Percentiles rank a stretch among this genome's conserved stretches.
Conservation (phyloP, 2,113 vertebrate species). For the Rhegmatorhina hoffmannsi region DNA sequence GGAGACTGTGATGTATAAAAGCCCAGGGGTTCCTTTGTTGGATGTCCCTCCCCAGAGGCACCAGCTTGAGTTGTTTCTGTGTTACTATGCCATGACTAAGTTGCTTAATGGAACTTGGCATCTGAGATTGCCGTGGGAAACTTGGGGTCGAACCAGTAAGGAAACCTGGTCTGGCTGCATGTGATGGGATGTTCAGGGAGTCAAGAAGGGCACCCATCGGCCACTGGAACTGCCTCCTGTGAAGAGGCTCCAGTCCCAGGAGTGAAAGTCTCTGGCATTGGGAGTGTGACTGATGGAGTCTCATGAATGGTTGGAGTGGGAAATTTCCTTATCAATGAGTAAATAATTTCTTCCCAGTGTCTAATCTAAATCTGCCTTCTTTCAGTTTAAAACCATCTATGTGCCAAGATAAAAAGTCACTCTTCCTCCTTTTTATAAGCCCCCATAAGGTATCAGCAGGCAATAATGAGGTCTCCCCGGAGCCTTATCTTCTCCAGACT, state of each 20-base stretch:
- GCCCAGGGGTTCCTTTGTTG: background rate
- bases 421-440: background rate
- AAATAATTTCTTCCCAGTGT: background rate
- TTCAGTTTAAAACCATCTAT: background rate
- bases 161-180: background rate
- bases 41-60: background rate
- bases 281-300: background rate
- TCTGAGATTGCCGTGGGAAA: background rate
- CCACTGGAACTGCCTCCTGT: background rate
- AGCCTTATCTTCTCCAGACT: background rate
- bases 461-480: background rate
- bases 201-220: accelerated
- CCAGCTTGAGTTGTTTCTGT: background rate
- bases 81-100: background rate
- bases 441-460: background rate
- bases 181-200: background rate
- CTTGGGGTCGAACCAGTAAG: accelerated
- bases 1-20: background rate
- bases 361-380: background rate
- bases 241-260: background rate
- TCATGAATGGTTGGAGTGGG: background rate
- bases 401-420: background rate
- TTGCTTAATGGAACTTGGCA: background rate
- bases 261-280: background rate
- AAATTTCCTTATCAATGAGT: background rate